Evolutionary conservation across 37 sponge, comb jelly and placozoan genomes (phyloP).

Genomic region (Petrosia ficiformis): DNA sequence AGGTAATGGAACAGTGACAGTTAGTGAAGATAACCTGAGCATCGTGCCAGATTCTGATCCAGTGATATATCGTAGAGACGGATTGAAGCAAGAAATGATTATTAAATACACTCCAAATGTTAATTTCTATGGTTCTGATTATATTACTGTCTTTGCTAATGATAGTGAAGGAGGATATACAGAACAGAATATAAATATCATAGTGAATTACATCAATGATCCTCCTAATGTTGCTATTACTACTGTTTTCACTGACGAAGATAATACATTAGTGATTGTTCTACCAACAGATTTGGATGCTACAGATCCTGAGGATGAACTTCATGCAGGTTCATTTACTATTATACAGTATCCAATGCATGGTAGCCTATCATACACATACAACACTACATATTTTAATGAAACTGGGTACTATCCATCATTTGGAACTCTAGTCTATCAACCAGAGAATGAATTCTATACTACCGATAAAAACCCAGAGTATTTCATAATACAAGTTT

Average conservation of each 20-base stretch:
- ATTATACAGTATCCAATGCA: constrained; percentile 29
- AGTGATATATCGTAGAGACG: neutral
- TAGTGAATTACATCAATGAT: constrained; percentile 66
- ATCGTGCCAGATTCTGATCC: neutral
- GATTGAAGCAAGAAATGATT: constrained; percentile 31
- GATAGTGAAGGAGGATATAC: constrained; percentile 51
- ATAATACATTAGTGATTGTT: constrained; percentile 27
- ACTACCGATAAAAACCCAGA: constrained; percentile 19
- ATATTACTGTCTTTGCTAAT: constrained; percentile 39
- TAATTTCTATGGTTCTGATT: constrained; percentile 67
- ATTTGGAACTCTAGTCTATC: constrained; percentile 50
- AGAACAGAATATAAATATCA: constrained; percentile 39
- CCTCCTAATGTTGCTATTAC: constrained; percentile 72
- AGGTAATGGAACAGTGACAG: constrained; percentile 18
- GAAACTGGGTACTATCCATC: constrained; percentile 20
- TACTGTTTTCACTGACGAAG: constrained; percentile 51
- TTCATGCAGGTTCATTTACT: constrained; percentile 64
- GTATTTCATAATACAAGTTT: constrained; percentile 52
- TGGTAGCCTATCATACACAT: constrained; percentile 53
- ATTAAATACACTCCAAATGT: constrained; percentile 69
- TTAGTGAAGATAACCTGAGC: neutral
- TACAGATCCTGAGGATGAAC: constrained; percentile 65
- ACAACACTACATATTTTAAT: constrained; percentile 6
- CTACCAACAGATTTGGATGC: constrained; percentile 64
- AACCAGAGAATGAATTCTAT: constrained; percentile 35